These are phyloP conservation scores for Matsumyia berberina DNA, from an alignment of 2,888 invertebrate species.

Conservation along the genomic window DNA sequence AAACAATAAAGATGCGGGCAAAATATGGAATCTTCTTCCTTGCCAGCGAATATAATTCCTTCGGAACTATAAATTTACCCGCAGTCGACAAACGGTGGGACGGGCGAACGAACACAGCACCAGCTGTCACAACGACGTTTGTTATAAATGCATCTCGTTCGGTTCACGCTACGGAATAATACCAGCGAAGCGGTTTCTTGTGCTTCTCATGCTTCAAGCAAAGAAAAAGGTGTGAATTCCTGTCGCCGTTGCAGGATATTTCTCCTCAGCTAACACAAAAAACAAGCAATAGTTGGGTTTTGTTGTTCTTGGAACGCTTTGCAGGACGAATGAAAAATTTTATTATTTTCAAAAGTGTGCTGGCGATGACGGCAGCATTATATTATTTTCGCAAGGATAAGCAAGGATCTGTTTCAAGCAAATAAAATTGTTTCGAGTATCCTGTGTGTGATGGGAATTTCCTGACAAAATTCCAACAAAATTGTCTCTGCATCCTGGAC, in stretches of 20 bases:
- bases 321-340: constrained; percentile 9
- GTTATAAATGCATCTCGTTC: constrained; percentile 36
- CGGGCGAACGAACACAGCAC: neutral
- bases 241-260: constrained; percentile 14
- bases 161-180: neutral
- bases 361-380: constrained; percentile 8
- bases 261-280: too few species aligned
- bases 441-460: constrained; percentile 5
- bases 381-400: constrained; percentile 16
- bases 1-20: constrained; percentile 12
- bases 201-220: constrained; percentile 4
- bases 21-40: constrained; percentile 38
- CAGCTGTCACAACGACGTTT: constrained; percentile 61
- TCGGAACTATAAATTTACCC: constrained; percentile 48
- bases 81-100: constrained; percentile 11
- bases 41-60: constrained; percentile 22
- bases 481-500: neutral
- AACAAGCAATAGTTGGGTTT: neutral
- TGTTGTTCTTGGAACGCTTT: neutral
- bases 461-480: constrained; percentile 37
- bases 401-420: constrained; percentile 10
- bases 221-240: constrained; percentile 30
- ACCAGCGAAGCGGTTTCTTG: constrained; percentile 21
- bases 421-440: constrained; percentile 49
- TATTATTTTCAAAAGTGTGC: constrained; percentile 8